Base-by-base conservation (phyloP, 2,113 vertebrate genomes). In the Ardeotis arabs region DNA sequence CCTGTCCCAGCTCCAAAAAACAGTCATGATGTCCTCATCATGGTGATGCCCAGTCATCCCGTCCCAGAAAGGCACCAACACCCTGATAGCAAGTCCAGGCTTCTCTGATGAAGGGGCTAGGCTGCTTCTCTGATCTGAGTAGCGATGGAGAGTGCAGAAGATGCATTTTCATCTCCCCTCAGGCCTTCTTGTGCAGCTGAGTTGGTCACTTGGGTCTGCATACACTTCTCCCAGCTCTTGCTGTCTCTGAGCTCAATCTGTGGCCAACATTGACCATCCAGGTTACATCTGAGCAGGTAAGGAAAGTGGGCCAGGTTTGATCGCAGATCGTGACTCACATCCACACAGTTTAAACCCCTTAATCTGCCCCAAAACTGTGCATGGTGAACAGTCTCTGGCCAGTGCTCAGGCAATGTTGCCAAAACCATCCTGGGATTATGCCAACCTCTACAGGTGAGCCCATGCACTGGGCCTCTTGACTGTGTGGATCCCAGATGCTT, bases 151-250 rank as follows among this genome's bases (percentile, higher is more conserved):
- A 49, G 13, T 35, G 29, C 29, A 73, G 47, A 60, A 73, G 41
- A n/a, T 39, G 27, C 20, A 52, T 68, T 80, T 85, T 50, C 44
- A 31, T 19, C 68, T 63, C 14, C 24, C 13, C 20, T 5, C 2
- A 3, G 66, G 24, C 24, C 19, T 17, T 64, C 18, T 22, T 50
- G 22, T 44, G 16, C 41, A n/a, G 13, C 25, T 0, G 2, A 68
- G 49, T 22, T 1, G 1, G 7, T 75, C 31, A 31, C 2, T 2
- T 50, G 55, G 14, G 31, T 56, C 41, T 1, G 0, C 31, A 23
- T 24, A 19, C 7, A 9, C 27, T 19, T 84, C n/a, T 87, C 27
- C 41, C 19, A 21, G 24, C 22, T 63, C n/a, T 55, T 68, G 28
- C 13, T 44, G 28, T 22, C 70, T 82, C 41, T 70, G 33, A 77